Evolutionary conservation across 2,113 vertebrate genomes (phyloP).

Genomic region (Rhabdomys dilectus): DNA sequence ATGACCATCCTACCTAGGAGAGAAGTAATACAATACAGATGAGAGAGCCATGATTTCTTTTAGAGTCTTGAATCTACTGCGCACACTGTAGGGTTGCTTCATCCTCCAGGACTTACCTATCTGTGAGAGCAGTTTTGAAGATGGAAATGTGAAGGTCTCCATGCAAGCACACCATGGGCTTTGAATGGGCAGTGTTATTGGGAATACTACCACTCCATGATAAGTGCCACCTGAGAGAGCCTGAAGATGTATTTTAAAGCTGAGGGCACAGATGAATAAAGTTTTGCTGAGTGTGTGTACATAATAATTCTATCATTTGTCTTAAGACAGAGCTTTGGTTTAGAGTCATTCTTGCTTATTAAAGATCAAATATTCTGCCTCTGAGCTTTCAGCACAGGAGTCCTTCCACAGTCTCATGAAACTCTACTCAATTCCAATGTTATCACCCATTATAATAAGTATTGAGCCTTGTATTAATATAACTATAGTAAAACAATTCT

Average conservation of each 20-base stretch:
- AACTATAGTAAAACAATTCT: conserved; percentile 39
- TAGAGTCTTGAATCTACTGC: neutral
- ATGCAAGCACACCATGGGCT: neutral
- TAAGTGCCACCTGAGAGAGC: neutral
- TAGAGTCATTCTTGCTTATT: neutral
- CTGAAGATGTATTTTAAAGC: neutral
- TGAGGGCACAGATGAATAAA: neutral
- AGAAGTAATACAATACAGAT: neutral
- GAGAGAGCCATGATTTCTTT: neutral
- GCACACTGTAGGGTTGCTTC: neutral
- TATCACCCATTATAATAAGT: conserved; percentile 1
- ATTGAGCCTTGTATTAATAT: conserved; percentile 38
- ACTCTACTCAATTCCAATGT: conserved; percentile 29
- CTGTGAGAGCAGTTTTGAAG: neutral
- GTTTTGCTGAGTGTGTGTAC: neutral
- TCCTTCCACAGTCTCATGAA: neutral
- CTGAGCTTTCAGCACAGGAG: neutral
- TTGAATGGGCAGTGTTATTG: neutral
- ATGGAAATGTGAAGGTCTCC: neutral
- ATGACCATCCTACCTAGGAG: conserved; percentile 7
- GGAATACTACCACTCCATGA: neutral
- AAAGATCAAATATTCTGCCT: neutral
- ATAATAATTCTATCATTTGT: neutral
- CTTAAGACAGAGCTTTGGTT: neutral
- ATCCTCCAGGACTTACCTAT: neutral